Conservation (phyloP, 2,797 vertebrate species). For the Myotis myotis region DNA sequence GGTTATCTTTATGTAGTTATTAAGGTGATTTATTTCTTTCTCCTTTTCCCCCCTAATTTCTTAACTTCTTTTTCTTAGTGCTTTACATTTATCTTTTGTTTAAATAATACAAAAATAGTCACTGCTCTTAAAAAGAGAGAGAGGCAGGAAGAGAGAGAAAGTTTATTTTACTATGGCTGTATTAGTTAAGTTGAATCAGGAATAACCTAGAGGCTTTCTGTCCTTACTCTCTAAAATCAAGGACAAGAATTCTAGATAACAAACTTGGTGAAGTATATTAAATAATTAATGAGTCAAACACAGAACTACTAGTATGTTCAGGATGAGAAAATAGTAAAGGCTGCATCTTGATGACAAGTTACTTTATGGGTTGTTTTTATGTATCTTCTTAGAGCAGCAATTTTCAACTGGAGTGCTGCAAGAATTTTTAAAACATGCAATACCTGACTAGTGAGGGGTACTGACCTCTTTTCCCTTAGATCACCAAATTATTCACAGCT, state of each 20-base stretch:
- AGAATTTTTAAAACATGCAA: background rate
- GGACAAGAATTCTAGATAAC: background rate
- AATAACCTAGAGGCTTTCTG: background rate
- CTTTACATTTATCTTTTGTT: background rate
- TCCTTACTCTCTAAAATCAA: background rate
- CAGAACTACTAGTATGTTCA: background rate
- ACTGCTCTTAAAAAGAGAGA: background rate
- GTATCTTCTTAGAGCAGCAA: background rate
- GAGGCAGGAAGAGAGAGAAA: background rate
- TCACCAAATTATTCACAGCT: background rate
- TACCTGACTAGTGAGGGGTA: background rate
- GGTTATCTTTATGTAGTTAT: background rate
- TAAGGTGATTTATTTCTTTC: background rate
- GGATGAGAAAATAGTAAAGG: background rate
- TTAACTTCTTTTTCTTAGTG: background rate
- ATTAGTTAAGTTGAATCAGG: background rate
- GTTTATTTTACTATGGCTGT: background rate
- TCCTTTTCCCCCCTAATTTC: background rate
- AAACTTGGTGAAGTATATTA: background rate
- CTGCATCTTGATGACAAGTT: background rate
- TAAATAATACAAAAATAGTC: slow-evolving; percentile 1
- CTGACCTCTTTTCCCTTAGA: background rate
- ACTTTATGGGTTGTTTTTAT: background rate
- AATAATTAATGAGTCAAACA: background rate
- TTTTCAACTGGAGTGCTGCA: background rate